Conservation (phyloP, 2,888 invertebrate genomes). For the Habrosyne pyritoides region DNA sequence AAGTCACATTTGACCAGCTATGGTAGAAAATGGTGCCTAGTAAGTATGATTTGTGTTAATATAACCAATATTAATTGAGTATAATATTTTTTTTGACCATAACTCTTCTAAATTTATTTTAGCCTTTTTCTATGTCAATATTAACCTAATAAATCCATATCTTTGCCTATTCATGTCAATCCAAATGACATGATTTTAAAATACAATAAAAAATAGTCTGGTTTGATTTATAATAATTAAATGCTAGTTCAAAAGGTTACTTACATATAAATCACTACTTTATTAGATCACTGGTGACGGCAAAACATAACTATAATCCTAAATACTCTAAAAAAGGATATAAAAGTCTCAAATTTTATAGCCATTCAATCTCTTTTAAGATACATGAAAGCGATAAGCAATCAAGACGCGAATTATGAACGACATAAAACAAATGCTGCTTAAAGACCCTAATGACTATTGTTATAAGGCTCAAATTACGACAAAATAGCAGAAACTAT, state of each 20-base stretch:
- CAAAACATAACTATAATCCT: not conserved
- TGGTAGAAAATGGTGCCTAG: too few species aligned
- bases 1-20: too few species aligned
- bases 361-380: not conserved
- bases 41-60: too few species aligned
- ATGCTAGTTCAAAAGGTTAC: constrained; percentile 2
- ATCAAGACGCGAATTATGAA: not conserved
- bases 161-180: not conserved
- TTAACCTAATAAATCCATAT: not conserved
- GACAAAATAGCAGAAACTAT: not conserved
- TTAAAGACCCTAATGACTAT: not conserved
- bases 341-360: not conserved
- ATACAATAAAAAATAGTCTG: not conserved
- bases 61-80: too few species aligned
- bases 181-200: not conserved
- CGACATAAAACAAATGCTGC: not conserved
- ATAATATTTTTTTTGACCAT: too few species aligned
- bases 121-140: too few species aligned
- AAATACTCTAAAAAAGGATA: not conserved
- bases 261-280: not conserved
- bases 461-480: not conserved
- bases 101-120: too few species aligned
- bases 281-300: constrained; percentile 1
- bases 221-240: not conserved
- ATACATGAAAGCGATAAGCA: not conserved